Conservation (phyloP, 2,113 vertebrate genomes). For the Halichoeres trimaculatus region DNA sequence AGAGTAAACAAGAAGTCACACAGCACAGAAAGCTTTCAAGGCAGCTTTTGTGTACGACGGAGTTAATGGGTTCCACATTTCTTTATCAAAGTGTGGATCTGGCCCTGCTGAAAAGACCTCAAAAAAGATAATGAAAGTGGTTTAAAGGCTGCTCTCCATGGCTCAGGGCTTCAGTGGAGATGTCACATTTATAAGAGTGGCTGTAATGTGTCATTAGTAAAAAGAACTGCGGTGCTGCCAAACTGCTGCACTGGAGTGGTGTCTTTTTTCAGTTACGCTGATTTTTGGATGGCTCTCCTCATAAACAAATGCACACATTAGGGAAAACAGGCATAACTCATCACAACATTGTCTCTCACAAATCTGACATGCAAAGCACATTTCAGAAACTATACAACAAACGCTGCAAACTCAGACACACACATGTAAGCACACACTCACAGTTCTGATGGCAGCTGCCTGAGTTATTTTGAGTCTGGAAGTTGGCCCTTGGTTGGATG, state of each 20-base stretch:
- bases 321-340: slow-evolving; percentile 6
- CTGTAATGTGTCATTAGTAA: slow-evolving; percentile 28
- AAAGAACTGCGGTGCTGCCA: slow-evolving; percentile 13
- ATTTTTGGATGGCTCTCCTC: background rate
- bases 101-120: slow-evolving; percentile 28
- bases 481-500: slow-evolving; percentile 32
- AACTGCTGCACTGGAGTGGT: background rate
- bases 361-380: background rate
- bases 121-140: slow-evolving; percentile 46
- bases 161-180: slow-evolving; percentile 11
- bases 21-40: slow-evolving; percentile 16
- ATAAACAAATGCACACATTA: background rate
- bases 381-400: background rate
- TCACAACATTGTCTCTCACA: background rate
- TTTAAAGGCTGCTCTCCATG: slow-evolving; percentile 33
- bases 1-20: slow-evolving; percentile 16
- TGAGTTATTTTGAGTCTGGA: slow-evolving; percentile 65
- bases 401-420: background rate
- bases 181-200: slow-evolving; percentile 18
- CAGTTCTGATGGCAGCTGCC: slow-evolving; percentile 54
- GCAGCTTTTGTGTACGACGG: slow-evolving; percentile 37
- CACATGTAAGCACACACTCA: background rate
- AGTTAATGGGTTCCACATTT: slow-evolving; percentile 37
- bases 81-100: slow-evolving; percentile 45
- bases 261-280: slow-evolving; percentile 17